A percentile compares a stretch with the other conserved stretches of the same genome.
phyloP scores from a whole-genome alignment of 2,888 invertebrate species.

The Hydropsyche betteni region DNA sequence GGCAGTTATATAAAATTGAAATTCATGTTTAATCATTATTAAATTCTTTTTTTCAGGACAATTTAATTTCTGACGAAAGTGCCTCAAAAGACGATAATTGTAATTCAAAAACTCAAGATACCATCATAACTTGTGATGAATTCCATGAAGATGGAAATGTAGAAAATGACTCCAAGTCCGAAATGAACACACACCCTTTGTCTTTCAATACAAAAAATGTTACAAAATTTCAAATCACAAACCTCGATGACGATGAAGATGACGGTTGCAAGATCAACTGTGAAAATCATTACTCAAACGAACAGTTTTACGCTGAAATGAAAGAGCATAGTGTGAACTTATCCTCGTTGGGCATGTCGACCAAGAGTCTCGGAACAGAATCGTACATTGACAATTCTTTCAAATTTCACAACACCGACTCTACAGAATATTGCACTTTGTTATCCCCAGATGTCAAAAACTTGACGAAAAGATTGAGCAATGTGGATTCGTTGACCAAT shows the following conservation, averaged over 20 bases:
- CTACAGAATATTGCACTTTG: conserved; percentile 65
- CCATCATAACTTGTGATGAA: neutral
- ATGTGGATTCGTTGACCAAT: neutral
- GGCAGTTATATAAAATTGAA: neutral
- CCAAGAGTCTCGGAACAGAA: conserved; percentile 1
- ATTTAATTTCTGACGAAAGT: neutral
- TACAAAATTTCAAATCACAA: conserved; percentile 46
- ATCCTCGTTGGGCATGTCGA: neutral
- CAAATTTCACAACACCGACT: conserved; percentile 61
- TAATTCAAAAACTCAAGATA: neutral
- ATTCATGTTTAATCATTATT: neutral
- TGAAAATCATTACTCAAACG: neutral
- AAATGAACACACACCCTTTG: neutral
- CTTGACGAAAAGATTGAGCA: conserved; percentile 35
- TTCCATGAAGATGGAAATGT: neutral
- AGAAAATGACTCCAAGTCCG: neutral
- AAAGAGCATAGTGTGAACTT: neutral
- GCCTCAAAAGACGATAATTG: neutral
- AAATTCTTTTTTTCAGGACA: conserved; percentile 8
- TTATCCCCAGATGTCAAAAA: conserved; percentile 58
- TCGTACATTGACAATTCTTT: neutral
- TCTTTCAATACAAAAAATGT: conserved; percentile 37
- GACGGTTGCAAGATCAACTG: neutral
- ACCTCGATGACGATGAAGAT: conserved; percentile 42
- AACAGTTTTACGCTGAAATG: conserved; percentile 8